Percentiles rank a stretch among this genome's conserved stretches.
phyloP scores from a whole-genome alignment of 2,113 vertebrate species.

The Thunnus thynnus region DNA sequence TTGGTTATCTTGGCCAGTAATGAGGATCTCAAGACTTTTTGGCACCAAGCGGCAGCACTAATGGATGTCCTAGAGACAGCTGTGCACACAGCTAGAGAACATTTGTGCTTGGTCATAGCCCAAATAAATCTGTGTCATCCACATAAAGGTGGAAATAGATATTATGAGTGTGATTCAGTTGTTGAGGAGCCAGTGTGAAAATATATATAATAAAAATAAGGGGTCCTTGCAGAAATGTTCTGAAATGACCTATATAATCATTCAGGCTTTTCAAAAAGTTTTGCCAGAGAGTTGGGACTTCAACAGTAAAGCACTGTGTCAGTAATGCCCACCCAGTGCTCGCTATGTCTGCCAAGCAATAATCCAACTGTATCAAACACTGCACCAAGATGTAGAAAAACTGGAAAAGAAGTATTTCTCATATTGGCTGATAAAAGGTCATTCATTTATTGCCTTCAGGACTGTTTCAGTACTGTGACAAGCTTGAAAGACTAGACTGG shows the following conservation, averaged over 20 bases:
- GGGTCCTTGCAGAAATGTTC: background rate
- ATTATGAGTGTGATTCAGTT: background rate
- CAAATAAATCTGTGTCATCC: conserved; percentile 2
- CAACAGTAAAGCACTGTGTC: background rate
- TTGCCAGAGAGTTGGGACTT: background rate
- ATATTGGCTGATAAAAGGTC: background rate
- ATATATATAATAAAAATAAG: background rate
- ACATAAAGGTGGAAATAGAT: background rate
- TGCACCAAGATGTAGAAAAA: background rate
- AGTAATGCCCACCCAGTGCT: background rate
- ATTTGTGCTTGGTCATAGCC: conserved; percentile 17
- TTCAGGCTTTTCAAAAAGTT: background rate
- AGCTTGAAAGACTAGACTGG: background rate
- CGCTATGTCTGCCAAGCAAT: background rate
- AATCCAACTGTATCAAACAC: background rate
- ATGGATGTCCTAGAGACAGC: conserved; percentile 6
- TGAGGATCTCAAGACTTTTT: conserved; percentile 3
- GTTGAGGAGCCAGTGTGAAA: background rate
- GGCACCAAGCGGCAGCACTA: background rate
- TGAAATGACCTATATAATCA: background rate
- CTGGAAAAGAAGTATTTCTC: background rate
- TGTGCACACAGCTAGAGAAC: background rate
- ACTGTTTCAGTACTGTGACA: background rate
- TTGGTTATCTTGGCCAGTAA: background rate
- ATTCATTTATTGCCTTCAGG: background rate